These are phyloP conservation scores for Ptilonorhynchus violaceus DNA, from an alignment of 2,113 vertebrate species.

Conservation along the genomic window DNA sequence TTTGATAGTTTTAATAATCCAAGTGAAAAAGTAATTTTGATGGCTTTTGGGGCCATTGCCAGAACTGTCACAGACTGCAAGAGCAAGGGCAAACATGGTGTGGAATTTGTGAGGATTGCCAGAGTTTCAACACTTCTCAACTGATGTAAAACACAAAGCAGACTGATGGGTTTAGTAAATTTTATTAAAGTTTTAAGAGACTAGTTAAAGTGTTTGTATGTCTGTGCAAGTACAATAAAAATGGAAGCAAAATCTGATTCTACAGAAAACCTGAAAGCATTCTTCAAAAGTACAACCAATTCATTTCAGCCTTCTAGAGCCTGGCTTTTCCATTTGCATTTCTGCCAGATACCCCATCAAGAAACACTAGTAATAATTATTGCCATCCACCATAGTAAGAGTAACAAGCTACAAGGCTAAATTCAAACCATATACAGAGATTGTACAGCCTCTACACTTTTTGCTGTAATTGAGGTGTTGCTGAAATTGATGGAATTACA, in stretches of 20 bases:
- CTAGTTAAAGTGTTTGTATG: not conserved
- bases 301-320: not conserved
- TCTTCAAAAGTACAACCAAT: not conserved
- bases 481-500: not conserved
- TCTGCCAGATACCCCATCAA: not conserved
- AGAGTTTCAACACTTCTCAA: not conserved
- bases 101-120: not conserved
- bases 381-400: not conserved
- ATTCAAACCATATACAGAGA: not conserved
- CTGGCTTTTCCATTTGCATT: not conserved
- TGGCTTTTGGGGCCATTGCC: not conserved
- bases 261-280: not conserved
- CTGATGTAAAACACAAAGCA: not conserved
- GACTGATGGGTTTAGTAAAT: not conserved
- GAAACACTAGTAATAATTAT: not conserved
- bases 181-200: not conserved
- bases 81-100: not conserved
- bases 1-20: not conserved
- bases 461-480: not conserved
- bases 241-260: not conserved
- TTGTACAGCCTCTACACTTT: not conserved
- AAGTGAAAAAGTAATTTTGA: conserved; percentile 5
- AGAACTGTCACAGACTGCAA: not conserved
- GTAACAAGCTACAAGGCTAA: not conserved
- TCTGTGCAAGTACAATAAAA: not conserved